These are phyloP conservation scores for Novumbra hubbsi DNA, from an alignment of 2,797 vertebrate genomes.

Conservation along the genomic window DNA sequence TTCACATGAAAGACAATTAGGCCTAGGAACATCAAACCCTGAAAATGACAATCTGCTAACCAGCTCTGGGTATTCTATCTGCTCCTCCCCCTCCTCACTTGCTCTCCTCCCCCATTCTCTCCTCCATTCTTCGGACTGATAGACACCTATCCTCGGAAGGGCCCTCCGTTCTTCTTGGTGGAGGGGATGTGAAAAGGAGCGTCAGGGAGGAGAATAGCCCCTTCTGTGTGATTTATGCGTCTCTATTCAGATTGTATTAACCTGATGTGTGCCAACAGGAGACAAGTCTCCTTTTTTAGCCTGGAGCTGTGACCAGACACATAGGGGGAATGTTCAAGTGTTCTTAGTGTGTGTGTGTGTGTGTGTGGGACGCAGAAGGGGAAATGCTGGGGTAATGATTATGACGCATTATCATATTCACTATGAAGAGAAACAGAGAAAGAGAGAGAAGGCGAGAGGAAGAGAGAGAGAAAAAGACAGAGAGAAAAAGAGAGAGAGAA, in stretches of 20 bases:
- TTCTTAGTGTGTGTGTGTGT: background rate
- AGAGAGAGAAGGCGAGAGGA: constrained; percentile 7
- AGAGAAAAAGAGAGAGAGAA: too few relatives aligned
- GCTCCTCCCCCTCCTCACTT: constrained; percentile 11
- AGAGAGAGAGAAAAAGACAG: constrained; percentile 11
- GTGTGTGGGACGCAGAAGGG: constrained; percentile 64
- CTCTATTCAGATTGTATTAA: constrained; percentile 80
- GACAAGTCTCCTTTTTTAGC: constrained; percentile 56
- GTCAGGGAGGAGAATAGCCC: constrained; percentile 12
- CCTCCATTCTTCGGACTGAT: constrained; percentile 78
- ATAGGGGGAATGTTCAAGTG: background rate
- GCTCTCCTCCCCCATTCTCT: constrained; percentile 42
- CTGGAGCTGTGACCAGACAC: constrained; percentile 53
- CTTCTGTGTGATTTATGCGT: constrained; percentile 73
- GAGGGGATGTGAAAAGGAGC: constrained; percentile 46
- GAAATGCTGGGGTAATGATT: constrained; percentile 66
- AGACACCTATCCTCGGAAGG: constrained; percentile 82
- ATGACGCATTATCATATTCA: constrained; percentile 65
- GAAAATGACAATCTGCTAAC: constrained; percentile 85
- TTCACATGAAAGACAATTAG: constrained; percentile 95
- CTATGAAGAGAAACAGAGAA: constrained; percentile 39
- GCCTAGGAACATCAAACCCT: constrained; percentile 86
- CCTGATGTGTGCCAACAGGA: constrained; percentile 73
- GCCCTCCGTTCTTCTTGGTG: constrained; percentile 46
- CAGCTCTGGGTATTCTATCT: constrained; percentile 72